Percentiles rank a stretch among this genome's conserved stretches.
Evolutionary conservation across 2,888 invertebrate species (phyloP).

Genomic region (Lordiphosa fenestrarum): DNA sequence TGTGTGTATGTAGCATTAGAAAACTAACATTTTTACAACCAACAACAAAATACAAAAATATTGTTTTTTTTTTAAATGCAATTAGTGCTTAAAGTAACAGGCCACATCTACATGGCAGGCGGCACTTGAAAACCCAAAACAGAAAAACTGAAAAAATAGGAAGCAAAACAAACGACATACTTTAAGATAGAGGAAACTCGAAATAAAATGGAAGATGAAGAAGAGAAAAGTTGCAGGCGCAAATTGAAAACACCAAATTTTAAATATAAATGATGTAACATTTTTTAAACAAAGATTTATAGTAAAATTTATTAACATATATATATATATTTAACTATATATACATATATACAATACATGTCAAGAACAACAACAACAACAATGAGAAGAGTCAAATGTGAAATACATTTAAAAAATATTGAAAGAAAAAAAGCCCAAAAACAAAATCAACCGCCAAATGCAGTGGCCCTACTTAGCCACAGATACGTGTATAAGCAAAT

Average conservation of each 20-base stretch:
- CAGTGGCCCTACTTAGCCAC: conserved; percentile 2
- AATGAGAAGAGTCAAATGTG: conserved; percentile 45
- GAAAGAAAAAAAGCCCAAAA: conserved; percentile 17
- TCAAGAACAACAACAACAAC: conserved; percentile 5
- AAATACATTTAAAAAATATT: conserved; percentile 67
- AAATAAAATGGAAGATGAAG: conserved; percentile 23
- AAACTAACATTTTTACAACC: conserved; percentile 18
- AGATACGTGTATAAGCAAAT: not conserved
- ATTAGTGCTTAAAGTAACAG: conserved; percentile 35
- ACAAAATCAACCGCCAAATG: conserved; percentile 1
- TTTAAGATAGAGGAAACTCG: conserved; percentile 32
- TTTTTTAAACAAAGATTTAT: conserved; percentile 67
- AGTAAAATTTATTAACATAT: conserved; percentile 67
- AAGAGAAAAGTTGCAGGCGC: conserved; percentile 43
- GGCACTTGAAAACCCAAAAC: conserved; percentile 22
- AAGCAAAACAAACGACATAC: not conserved
- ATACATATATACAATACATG: conserved; percentile 30
- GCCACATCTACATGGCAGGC: conserved; percentile 66
- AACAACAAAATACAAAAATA: conserved; percentile 6
- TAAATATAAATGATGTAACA: conserved; percentile 54
- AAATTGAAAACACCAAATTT: conserved; percentile 68
- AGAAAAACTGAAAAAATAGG: not conserved
- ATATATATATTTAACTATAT: conserved; percentile 28
- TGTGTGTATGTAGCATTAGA: conserved; percentile 58
- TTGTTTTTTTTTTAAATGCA: conserved; percentile 31